Base-by-base conservation (phyloP, 2,113 vertebrate species). In the Semicossyphus pulcher region DNA sequence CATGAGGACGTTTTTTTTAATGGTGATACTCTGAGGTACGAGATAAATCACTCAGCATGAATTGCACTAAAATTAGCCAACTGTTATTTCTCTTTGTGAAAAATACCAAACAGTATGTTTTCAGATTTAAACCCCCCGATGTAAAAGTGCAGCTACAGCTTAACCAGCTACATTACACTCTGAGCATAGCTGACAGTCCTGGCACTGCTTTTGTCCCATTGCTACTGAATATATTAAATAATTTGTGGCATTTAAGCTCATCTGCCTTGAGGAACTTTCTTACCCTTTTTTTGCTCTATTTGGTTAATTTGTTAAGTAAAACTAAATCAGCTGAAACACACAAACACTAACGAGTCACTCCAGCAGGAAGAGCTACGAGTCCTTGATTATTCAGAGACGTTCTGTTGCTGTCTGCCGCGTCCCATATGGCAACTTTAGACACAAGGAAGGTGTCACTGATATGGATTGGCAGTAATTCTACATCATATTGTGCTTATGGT, bases 211-310 rank as follows among this genome's bases (percentile, higher is more conserved):
- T 32, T 67, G 47, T 34, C 47, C 47, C 4, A 36, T 18, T 34
- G 64, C 34, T 32, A 7, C 34, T 51, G 53, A 48, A 68, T 34
- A 25, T 53, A 68, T 58, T 7, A 67, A 21, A 31, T 41, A 6
- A 58, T 66, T 23, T 41, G 31, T 68, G 57, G 26, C 72, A 76
- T 84, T 76, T 64, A 53, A 36, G 68, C 62, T 62, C 44, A 76
- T 69, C 37, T 67, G 72, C 76, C 61, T 68, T 15, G 4, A 64
- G 63, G 63, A 59, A 14, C 18, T 14, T 11, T 45, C 1, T 49
- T 53, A 34, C 15, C 15, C 21, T 29, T 72, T 45, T n/a, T 63
- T 56, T 52, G 36, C 21, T 48, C 47, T 14, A 65, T 42, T 63
- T 84, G 61, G 45, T 56, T 72, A 15, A 49, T 52, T 63, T 37